phyloP scores from a whole-genome alignment of 2,113 vertebrate species.

The Eulacestoma nigropectus region DNA sequence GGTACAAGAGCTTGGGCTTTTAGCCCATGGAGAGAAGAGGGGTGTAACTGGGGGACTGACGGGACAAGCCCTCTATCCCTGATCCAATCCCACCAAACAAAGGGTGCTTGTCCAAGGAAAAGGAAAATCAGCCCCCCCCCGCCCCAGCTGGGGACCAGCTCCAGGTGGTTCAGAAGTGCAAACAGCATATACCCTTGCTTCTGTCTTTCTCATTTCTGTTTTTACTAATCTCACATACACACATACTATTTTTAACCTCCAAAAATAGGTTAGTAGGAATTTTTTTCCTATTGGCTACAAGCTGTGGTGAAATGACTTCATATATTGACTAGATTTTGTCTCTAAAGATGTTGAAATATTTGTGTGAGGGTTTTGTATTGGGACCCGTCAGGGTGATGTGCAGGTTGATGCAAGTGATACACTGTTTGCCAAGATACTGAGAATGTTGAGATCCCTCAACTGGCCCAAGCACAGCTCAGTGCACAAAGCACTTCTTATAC shows the following conservation, averaged over 20 bases:
- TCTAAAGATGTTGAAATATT: constrained; percentile 27
- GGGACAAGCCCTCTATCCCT: neutral
- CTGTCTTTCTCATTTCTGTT: constrained; percentile 44
- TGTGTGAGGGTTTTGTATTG: constrained; percentile 18
- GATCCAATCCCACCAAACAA: neutral
- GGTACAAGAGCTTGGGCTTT: neutral
- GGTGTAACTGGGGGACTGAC: neutral
- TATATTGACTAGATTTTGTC: constrained; percentile 12
- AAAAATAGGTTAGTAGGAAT: neutral
- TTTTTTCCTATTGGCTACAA: constrained; percentile 17
- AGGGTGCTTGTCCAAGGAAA: neutral
- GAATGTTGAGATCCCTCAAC: neutral
- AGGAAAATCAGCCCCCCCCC: accelerated
- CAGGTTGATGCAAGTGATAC: neutral
- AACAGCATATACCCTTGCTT: neutral
- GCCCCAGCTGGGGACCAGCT: neutral
- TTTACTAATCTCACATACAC: neutral
- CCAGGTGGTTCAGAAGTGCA: constrained; percentile 5
- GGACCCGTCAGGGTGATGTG: neutral
- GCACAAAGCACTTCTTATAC: constrained; percentile 18
- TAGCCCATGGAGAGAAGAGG: neutral
- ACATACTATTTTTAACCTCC: neutral
- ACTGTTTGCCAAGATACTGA: neutral
- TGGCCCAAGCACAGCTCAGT: neutral
- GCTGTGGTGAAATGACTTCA: constrained; percentile 8